These are phyloP conservation scores for Asbolus verrucosus DNA, from an alignment of 1,140 invertebrate genomes.

Conservation along the genomic window DNA sequence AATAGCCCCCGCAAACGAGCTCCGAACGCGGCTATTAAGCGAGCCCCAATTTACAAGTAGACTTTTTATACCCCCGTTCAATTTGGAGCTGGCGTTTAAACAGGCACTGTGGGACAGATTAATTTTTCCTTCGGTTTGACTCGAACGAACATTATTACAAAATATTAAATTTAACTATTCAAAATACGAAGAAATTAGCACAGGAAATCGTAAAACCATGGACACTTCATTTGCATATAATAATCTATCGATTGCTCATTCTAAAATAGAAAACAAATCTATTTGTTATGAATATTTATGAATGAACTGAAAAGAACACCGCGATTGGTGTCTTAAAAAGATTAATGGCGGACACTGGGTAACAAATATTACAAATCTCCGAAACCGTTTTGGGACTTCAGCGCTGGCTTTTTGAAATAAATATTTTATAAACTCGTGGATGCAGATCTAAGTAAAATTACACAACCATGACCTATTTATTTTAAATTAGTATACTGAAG, in stretches of 20 bases:
- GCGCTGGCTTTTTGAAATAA: background rate
- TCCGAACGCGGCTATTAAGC: slow-evolving; percentile 19
- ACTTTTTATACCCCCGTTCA: background rate
- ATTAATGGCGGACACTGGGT: background rate
- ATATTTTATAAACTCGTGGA: background rate
- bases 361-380: background rate
- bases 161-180: background rate
- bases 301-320: background rate
- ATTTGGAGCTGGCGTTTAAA: too few species aligned
- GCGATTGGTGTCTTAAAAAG: slow-evolving; percentile 1
- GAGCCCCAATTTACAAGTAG: slow-evolving; percentile 14
- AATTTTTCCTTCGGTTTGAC: background rate
- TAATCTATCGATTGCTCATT: background rate
- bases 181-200: background rate
- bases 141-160: background rate
- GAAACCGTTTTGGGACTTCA: background rate
- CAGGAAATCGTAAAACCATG: background rate
- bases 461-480: too few species aligned
- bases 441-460: background rate
- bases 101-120: background rate
- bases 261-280: background rate
- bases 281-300: slow-evolving; percentile 14
- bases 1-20: slow-evolving; percentile 25
- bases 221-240: background rate
- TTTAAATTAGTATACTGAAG: too few species aligned